These are phyloP conservation scores for Hartigia nigra DNA, from an alignment of 2,888 invertebrate species.

Conservation along the genomic window DNA sequence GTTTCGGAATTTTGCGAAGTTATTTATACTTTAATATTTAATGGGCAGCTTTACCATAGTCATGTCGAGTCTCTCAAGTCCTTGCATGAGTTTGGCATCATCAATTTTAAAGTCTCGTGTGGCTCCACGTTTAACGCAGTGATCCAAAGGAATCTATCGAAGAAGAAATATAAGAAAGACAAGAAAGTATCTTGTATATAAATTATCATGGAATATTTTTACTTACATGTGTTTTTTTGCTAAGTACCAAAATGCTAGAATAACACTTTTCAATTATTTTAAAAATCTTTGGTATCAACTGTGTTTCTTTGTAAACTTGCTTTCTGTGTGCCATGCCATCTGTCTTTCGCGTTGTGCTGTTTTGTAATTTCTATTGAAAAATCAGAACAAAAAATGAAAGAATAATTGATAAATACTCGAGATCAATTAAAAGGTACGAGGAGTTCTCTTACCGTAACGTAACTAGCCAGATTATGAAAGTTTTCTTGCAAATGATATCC, in stretches of 20 bases:
- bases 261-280: conserved; percentile 75
- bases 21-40: not conserved
- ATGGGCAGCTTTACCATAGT: conserved; percentile 46
- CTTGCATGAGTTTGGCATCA: conserved; percentile 68
- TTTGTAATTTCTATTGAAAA: conserved; percentile 26
- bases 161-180: not conserved
- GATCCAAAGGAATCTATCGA: conserved; percentile 56
- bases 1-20: not conserved
- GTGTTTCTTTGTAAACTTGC: conserved; percentile 72
- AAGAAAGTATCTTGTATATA: not conserved
- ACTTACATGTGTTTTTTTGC: conserved; percentile 71
- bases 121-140: conserved; percentile 72
- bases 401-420: not conserved
- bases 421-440: not conserved
- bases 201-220: conserved; percentile 12
- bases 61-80: conserved; percentile 65
- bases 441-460: conserved; percentile 67
- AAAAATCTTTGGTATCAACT: conserved; percentile 74
- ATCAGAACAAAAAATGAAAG: not conserved
- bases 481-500: conserved; percentile 72
- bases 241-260: conserved; percentile 71
- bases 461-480: conserved; percentile 71
- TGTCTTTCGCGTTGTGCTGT: conserved; percentile 58
- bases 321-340: conserved; percentile 65
- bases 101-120: conserved; percentile 75